These are phyloP conservation scores for Cosmia pyralina DNA, from an alignment of 2,888 invertebrate genomes.

Conservation along the genomic window DNA sequence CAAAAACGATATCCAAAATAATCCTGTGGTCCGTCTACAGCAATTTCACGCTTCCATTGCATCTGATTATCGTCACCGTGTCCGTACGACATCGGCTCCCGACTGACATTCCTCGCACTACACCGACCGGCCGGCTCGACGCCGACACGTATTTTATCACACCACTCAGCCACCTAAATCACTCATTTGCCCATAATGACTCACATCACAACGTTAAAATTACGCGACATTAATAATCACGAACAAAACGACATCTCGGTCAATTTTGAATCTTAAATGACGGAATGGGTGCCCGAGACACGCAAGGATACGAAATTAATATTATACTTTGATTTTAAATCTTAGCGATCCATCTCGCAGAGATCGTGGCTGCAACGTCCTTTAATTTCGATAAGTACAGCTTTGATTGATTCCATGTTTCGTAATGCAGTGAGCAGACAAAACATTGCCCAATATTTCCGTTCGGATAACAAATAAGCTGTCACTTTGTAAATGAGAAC, in stretches of 20 bases:
- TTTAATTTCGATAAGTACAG: constrained; percentile 71
- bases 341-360: constrained; percentile 55
- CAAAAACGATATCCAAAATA: constrained; percentile 33
- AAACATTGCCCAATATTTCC: constrained; percentile 62
- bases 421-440: constrained; percentile 60
- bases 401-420: constrained; percentile 73
- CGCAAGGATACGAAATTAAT: constrained; percentile 60
- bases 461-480: constrained; percentile 64
- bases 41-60: constrained; percentile 65
- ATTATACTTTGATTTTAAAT: constrained; percentile 56
- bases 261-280: constrained; percentile 43
- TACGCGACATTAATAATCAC: constrained; percentile 51
- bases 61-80: constrained; percentile 62
- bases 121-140: constrained; percentile 48
- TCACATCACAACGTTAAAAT: constrained; percentile 54
- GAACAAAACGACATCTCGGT: constrained; percentile 34
- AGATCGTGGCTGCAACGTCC: constrained; percentile 72
- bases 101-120: constrained; percentile 63
- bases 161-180: constrained; percentile 63
- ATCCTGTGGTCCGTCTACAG: constrained; percentile 33
- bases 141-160: constrained; percentile 66
- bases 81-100: constrained; percentile 58
- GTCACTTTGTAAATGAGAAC: constrained; percentile 62
- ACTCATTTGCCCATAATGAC: constrained; percentile 64
- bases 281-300: constrained; percentile 32